Evolutionary conservation across 1,140 invertebrate species (phyloP).

Genomic region (Dendrolimus kikuchii): DNA sequence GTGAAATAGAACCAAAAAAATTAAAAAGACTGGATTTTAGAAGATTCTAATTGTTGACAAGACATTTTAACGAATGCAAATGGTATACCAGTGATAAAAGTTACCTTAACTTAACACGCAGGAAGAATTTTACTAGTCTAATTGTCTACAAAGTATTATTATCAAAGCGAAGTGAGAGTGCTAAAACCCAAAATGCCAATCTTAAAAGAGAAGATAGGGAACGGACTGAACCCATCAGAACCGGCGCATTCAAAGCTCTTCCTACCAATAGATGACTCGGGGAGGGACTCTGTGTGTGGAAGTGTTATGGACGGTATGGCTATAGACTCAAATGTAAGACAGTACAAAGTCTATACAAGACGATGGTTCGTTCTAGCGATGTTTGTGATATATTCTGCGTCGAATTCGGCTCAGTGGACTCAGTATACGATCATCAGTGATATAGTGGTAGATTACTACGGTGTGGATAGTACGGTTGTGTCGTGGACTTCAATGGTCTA

Average conservation of each 20-base stretch:
- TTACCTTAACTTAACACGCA: too few relatives aligned
- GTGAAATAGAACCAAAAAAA: too few relatives aligned
- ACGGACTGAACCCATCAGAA: slow-evolving; percentile 21
- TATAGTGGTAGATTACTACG: slow-evolving; percentile 82
- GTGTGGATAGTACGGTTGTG: slow-evolving; percentile 79
- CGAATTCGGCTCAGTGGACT: slow-evolving; percentile 92
- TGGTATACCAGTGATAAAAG: too few relatives aligned
- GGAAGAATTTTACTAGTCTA: too few relatives aligned
- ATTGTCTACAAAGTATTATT: background rate
- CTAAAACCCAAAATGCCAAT: slow-evolving; percentile 15
- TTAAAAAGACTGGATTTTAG: too few relatives aligned
- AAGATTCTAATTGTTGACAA: too few relatives aligned
- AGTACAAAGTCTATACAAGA: slow-evolving; percentile 74
- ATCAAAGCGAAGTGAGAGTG: background rate
- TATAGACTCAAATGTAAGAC: slow-evolving; percentile 15
- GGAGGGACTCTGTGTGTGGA: slow-evolving; percentile 26
- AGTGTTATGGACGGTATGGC: slow-evolving; percentile 42
- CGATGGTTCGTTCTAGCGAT: slow-evolving; percentile 90
- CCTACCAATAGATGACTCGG: slow-evolving; percentile 16
- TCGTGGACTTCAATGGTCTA: slow-evolving; percentile 98
- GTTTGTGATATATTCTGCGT: slow-evolving; percentile 92
- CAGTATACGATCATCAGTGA: slow-evolving; percentile 90
- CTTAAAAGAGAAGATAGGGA: slow-evolving; percentile 6
- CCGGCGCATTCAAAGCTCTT: slow-evolving; percentile 24
- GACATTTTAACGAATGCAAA: too few relatives aligned